Conservation (phyloP, 2,888 invertebrate species). For the Keiferia lycopersicella region DNA sequence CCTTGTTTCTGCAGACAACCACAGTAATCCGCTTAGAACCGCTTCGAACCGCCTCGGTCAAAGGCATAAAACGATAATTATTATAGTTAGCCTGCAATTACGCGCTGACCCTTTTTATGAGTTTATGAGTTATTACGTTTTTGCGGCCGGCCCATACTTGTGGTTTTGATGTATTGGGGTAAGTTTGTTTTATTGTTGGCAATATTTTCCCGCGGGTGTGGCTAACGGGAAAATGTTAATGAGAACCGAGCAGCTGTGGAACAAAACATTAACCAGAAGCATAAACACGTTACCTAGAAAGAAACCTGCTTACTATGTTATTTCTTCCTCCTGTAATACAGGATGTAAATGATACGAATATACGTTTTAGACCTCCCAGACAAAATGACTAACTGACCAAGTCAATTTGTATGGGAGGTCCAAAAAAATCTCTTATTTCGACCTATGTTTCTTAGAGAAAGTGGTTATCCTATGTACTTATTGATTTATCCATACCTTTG, state of each 20-base stretch:
- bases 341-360: too few species aligned
- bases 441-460: too few species aligned
- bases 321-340: background rate
- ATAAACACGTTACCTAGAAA: background rate
- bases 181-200: constrained; percentile 28
- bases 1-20: constrained; percentile 41
- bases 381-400: too few species aligned
- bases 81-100: constrained; percentile 44
- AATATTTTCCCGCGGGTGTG: constrained; percentile 14
- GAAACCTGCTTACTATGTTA: background rate
- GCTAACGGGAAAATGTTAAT: constrained; percentile 3
- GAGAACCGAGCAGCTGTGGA: background rate
- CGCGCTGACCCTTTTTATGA: constrained; percentile 47
- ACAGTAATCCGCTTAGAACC: constrained; percentile 54
- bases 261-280: background rate
- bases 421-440: too few species aligned
- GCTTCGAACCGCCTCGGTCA: constrained; percentile 32
- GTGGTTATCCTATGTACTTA: too few species aligned
- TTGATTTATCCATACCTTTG: too few species aligned
- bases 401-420: too few species aligned
- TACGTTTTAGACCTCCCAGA: too few species aligned
- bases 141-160: constrained; percentile 30
- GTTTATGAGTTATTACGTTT: constrained; percentile 38
- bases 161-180: constrained; percentile 20
- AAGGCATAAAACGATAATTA: constrained; percentile 60